A percentile compares a stretch with the other conserved stretches of the same genome.
Conservation (phyloP, 2,888 invertebrate genomes). For the Thyatira batis region DNA sequence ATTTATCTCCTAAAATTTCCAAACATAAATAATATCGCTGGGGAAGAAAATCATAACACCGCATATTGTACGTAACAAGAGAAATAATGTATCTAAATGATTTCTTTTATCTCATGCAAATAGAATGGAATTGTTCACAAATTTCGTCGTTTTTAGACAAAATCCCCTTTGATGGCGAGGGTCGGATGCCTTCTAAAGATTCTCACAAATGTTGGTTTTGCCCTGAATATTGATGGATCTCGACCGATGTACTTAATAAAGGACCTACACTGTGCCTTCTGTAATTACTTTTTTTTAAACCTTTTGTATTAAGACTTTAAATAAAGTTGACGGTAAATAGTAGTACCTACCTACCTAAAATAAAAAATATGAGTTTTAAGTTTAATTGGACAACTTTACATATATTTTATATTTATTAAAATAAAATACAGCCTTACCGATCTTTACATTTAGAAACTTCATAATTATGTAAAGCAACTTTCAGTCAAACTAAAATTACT, state of each 20-base stretch:
- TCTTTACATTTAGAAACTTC: no score
- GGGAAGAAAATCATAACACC: constrained; percentile 19
- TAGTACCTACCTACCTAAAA: no score
- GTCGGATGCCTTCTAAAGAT: constrained; percentile 36
- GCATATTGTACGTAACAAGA: constrained; percentile 20
- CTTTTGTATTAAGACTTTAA: no score
- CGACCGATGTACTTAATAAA: constrained; percentile 19
- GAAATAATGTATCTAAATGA: constrained; percentile 36
- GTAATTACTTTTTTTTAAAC: neutral
- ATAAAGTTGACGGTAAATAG: no score
- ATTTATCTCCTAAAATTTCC: constrained; percentile 18
- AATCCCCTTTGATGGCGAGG: constrained; percentile 40
- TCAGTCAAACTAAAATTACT: neutral
- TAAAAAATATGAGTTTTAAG: no score
- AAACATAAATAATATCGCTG: constrained; percentile 26
- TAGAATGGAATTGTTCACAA: constrained; percentile 34
- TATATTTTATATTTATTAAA: no score
- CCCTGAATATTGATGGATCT: constrained; percentile 29
- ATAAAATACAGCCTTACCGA: no score
- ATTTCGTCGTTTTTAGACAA: constrained; percentile 28
- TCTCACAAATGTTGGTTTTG: constrained; percentile 23
- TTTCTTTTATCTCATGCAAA: constrained; percentile 32
- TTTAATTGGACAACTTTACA: no score
- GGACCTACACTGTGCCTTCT: constrained; percentile 8
- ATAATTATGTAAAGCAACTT: neutral